phyloP scores from a whole-genome alignment of 2,113 vertebrate genomes.

The human region DNA sequence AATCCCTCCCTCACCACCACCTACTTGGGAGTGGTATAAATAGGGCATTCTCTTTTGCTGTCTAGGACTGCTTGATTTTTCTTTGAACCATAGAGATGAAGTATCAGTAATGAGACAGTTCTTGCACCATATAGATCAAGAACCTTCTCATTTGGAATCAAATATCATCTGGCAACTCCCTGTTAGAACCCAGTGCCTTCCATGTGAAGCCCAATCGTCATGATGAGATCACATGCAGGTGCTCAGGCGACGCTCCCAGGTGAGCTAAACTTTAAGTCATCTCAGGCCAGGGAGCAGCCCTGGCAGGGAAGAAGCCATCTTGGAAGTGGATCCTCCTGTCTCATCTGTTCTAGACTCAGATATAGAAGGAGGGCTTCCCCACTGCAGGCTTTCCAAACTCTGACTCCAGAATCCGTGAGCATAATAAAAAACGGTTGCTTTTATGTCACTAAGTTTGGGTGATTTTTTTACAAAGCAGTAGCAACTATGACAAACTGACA shows the following conservation, averaged over 20 bases:
- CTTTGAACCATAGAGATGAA: neutral
- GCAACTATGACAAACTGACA: neutral
- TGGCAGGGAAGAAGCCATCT: fast-evolving
- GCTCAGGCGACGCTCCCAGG: neutral
- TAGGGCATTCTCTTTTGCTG: too few relatives aligned
- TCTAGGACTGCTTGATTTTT: neutral
- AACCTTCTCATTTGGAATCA: neutral
- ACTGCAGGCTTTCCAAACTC: too few relatives aligned
- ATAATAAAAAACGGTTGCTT: neutral
- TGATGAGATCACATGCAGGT: neutral
- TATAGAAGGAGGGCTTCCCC: neutral
- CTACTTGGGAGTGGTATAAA: neutral
- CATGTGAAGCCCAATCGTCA: neutral
- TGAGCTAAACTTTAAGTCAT: neutral
- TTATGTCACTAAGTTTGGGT: neutral
- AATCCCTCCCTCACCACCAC: neutral
- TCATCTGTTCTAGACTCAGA: neutral
- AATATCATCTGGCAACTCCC: neutral
- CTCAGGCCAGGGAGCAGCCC: neutral
- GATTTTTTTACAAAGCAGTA: neutral
- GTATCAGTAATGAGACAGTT: neutral
- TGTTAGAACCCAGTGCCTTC: neutral
- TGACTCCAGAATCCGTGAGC: neutral
- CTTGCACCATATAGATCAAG: too few relatives aligned
- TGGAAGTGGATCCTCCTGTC: too few relatives aligned